Evolutionary conservation across 2,888 invertebrate genomes (phyloP).

Genomic region (Lasius fuliginosus): DNA sequence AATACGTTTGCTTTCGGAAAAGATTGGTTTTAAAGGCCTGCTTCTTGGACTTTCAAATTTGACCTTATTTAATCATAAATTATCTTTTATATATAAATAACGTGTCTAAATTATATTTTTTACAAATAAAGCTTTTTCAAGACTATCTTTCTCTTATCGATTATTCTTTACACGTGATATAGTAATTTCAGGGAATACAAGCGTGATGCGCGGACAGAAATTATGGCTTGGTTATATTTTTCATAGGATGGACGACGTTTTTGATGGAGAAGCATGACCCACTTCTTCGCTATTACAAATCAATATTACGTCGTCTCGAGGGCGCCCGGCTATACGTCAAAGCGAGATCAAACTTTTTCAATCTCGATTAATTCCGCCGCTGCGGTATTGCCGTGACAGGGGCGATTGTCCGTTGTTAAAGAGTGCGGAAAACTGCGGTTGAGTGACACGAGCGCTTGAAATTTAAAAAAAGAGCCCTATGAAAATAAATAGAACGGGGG

Average conservation of each 20-base stretch:
- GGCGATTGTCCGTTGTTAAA: conserved; percentile 75
- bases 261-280: conserved; percentile 71
- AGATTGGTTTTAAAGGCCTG: neutral
- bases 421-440: conserved; percentile 78
- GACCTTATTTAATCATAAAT: neutral
- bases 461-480: conserved; percentile 72
- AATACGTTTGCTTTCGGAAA: neutral
- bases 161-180: neutral
- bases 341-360: conserved; percentile 77
- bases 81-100: neutral
- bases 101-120: neutral
- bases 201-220: conserved; percentile 9
- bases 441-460: conserved; percentile 76
- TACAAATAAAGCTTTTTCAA: neutral
- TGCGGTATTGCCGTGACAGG: conserved; percentile 75
- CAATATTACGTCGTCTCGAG: conserved; percentile 75
- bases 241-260: conserved; percentile 49
- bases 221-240: conserved; percentile 45
- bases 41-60: neutral
- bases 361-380: conserved; percentile 76
- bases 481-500: conserved; percentile 75
- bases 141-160: neutral
- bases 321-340: conserved; percentile 73
- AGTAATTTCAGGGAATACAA: neutral
- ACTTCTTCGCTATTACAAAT: conserved; percentile 74